Base-by-base conservation (phyloP, 2,888 invertebrate species). In the Leucophenga montana region DNA sequence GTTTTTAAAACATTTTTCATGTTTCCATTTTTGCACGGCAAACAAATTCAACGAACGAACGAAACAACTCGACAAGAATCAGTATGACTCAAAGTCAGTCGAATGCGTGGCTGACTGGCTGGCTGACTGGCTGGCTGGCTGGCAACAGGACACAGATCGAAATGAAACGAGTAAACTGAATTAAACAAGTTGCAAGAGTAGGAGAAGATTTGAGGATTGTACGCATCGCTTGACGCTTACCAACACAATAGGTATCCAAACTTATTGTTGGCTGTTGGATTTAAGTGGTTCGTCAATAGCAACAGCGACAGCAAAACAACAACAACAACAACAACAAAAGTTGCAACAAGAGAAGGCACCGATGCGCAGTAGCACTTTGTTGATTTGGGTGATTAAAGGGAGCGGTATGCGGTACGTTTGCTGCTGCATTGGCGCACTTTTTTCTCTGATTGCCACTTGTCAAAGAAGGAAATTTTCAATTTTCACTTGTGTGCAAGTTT, bases 1-100 rank as follows among this genome's bases (percentile, higher is more conserved):
- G 62, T 64, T 64, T 59, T 64, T 64, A 64, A 64, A 64, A 64
- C 62, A 64, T 64, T 64, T 62, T 64, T 64, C 62, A 64, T 64
- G 62, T 64, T 64, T 64, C 27, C 18, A 64, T 20, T 64, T 64
- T 64, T n/a, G 22, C 62, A 46, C 46, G 48, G 48, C 48, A 64
- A 64, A 48, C 62, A 62, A 62, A 57, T 18, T 4, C 8, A 27
- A 57, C 57, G 27, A 13, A 27, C 27, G 27, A 57, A 57, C 27
- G 57, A 20, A 57, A 57, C 54, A 20, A 54, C 54, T 54, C 54
- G 20, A 59, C 59, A 61, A 20, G 44, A 61, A 61, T 50, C 50
- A 50, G 50, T n/a, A 13, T 8, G 50, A 3, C 39, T 39, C 39
- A 39, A 39, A 39, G 39, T 39, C 33, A 31, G 14, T 44, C 16